phyloP scores from a whole-genome alignment of 2,888 invertebrate genomes.

The Melanostoma mellinum region DNA sequence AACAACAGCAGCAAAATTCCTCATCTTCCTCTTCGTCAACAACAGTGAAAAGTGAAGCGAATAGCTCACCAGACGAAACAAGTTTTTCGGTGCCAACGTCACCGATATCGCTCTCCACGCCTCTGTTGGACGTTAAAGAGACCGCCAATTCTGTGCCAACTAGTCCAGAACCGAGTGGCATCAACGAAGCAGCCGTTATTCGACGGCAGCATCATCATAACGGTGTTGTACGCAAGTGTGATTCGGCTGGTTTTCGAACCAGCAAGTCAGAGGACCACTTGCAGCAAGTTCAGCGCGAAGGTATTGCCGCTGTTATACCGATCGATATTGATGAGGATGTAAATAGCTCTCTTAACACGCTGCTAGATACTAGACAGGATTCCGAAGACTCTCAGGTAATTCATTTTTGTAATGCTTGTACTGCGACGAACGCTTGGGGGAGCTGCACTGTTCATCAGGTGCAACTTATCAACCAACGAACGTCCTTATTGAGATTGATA shows the following conservation, averaged over 20 bases:
- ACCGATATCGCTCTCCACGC: conserved; percentile 82
- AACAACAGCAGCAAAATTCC: conserved; percentile 67
- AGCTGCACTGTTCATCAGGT: conserved; percentile 29
- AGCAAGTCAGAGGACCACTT: conserved; percentile 96
- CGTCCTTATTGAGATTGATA: conserved; percentile 18
- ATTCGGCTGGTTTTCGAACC: conserved; percentile 90
- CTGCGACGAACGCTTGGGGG: conserved; percentile 18
- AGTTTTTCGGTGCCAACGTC: conserved; percentile 82
- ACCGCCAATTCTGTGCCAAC: conserved; percentile 86
- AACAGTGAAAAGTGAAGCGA: conserved; percentile 80
- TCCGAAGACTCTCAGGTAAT: conserved; percentile 82
- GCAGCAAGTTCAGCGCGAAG: conserved; percentile 84
- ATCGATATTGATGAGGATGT: conserved; percentile 97
- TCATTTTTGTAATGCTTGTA: conserved; percentile 21
- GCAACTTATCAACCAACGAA: conserved; percentile 16
- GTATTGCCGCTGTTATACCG: conserved; percentile 90
- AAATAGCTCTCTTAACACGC: conserved; percentile 95
- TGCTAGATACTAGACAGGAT: conserved; percentile 90
- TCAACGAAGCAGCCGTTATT: conserved; percentile 76
- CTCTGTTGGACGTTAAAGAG: conserved; percentile 81
- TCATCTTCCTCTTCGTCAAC: conserved; percentile 80
- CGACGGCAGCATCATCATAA: conserved; percentile 83
- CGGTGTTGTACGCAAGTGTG: conserved; percentile 82
- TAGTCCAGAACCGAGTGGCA: conserved; percentile 84
- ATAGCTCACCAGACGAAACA: conserved; percentile 80